These are phyloP conservation scores for Heliopora coerulea DNA, from an alignment of 92 coral and sea anemone genomes.

Conservation along the genomic window DNA sequence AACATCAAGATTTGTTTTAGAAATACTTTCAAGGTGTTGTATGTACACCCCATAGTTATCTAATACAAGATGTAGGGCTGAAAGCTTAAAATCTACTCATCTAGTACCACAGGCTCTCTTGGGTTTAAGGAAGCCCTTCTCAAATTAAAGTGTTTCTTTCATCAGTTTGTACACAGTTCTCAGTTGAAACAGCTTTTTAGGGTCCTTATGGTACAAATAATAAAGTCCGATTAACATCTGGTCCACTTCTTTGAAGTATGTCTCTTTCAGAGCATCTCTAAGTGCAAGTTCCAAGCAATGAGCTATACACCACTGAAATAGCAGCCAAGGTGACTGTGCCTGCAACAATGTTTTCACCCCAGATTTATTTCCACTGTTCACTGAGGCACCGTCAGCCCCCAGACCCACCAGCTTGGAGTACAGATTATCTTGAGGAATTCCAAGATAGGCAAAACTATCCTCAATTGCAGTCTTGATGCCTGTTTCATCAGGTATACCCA, in stretches of 20 bases:
- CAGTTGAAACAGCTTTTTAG: not conserved
- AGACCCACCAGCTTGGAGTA: slow-evolving; percentile 30
- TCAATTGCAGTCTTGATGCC: slow-evolving; percentile 23
- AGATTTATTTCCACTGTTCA: not conserved
- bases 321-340: not conserved
- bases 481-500: slow-evolving; percentile 8
- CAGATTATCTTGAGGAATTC: slow-evolving; percentile 5
- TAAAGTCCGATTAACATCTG: not conserved
- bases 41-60: not conserved
- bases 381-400: slow-evolving; percentile 33
- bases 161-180: not conserved
- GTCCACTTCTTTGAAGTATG: not conserved
- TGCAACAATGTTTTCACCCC: not conserved
- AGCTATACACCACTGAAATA: not conserved
- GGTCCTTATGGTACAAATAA: not conserved
- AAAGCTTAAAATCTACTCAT: not conserved
- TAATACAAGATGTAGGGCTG: not conserved
- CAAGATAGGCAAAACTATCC: slow-evolving; percentile 20
- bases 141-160: not conserved
- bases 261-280: not conserved
- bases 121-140: not conserved
- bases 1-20: too few relatives aligned
- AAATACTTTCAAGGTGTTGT: not conserved
- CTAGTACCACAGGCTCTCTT: not conserved
- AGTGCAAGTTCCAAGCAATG: not conserved